Evolutionary conservation across 37 sponge, comb jelly and placozoan genomes (phyloP), one percentile per base, ranked within the genome.

Genomic region (Diacarnus erythraeanus): DNA sequence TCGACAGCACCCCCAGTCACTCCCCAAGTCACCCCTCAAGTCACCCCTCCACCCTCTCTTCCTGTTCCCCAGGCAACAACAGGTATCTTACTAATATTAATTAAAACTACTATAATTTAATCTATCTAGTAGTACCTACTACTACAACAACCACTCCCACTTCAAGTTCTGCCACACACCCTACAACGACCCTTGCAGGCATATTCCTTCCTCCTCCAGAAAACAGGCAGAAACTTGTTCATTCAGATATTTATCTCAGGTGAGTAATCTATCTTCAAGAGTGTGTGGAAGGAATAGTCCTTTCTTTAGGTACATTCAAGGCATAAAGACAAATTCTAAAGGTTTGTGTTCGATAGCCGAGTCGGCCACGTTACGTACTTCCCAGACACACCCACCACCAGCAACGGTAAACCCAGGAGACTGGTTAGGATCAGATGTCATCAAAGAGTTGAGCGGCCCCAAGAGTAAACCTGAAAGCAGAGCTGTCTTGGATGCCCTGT

Each of bases 171-270:
- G 18, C 56, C 75, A 56, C 66, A 33, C 78, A 36, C 74, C 22
- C 74, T 38, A 44, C 35, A 4, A 56, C 57, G 0, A 35, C 60
- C 36, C 18, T 54, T 2, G 22, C 84, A 15, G 5, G 27, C 26
- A 84, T 84, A 47, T 77, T 84, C 5, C 42, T 37, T 10, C 42
- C 84, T 56, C 84, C 77, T 57, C 77, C 77, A 3, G 77, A 57
- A 20, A 69, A 84, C 60, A 75, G 71, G 36, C 51, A 36, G 22
- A 33, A 6, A 23, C 23, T 77, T 1, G 57, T 69, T 1, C 84
- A 84, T 69, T 84, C 84, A 36, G 77, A 68, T 25, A 75, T 84
- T 29, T 84, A 84, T 67, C 27, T 42, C 3, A 84, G 65, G 84
- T 84, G 38, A 81, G 74, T 70, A 6, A 21, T 3, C 38, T n/a